Evolutionary conservation across 2,797 vertebrate species (phyloP), one percentile per base, ranked within the genome.

Genomic region (Rousettus madagascariensis): DNA sequence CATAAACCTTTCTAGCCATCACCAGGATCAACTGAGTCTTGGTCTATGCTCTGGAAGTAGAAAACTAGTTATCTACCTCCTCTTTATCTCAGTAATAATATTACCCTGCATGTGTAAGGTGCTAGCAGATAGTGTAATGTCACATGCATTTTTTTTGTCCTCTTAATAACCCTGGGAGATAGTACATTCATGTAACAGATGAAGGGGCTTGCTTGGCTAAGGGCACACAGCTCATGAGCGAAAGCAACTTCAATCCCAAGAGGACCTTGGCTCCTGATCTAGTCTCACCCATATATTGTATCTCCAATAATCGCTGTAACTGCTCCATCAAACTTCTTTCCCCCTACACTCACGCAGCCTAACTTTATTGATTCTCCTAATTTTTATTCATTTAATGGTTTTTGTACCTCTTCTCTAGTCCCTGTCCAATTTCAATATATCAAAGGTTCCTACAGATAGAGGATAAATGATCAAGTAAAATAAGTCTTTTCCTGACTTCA

Each of bases 11-110:
- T 51, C 55, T 84, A 36, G 16, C 41, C 43, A n/a, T 49, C 6
- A 22, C 17, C 2, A 19, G 15, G 66, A 41, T 83, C 57, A n/a
- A 24, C 63, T 87, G 72, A 72, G n/a, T 77, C 28, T 74, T 86
- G 61, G 33, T 72, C 77, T 83, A 13, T 28, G 55, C 85, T 91
- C 57, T 86, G 51, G 38, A 96, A 90, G 89, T 12, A 84, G 72
- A 82, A 85, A 69, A 16, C 38, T 26, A 33, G 22, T 61, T 78
- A 72, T 68, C 79, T 12, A n/a, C 41, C 28, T 19, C 8, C 36
- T 82, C 43, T 94, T 96, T 74, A 49, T 84, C 57, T 90, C 53
- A 20, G 26, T 61, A 74, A 43, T 26, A 65, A 65, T 65, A 75
- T 51, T 11, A 71, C 8, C 15, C 57, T 61, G 49, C 26, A 33